Base-by-base conservation (phyloP, 2,113 vertebrate genomes). In the Echinops telfairi region DNA sequence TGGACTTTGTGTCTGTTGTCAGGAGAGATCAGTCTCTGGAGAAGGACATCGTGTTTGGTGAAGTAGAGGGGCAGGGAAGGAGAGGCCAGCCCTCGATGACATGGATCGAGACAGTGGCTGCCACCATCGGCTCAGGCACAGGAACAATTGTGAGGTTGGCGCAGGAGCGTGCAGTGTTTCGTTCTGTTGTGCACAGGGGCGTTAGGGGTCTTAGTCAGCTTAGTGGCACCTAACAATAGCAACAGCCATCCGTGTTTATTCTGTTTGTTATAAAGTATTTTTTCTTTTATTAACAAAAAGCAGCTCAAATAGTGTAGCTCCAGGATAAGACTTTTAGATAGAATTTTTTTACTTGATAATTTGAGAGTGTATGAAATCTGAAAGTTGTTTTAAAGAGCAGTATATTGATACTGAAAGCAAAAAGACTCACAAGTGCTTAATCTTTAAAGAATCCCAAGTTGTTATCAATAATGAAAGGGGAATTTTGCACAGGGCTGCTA, bases 351-450 rank as follows among this genome's bases (percentile, higher is more conserved):
- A 94, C 78, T 86, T 91, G 89, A 78, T 89, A 95, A 93, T 73
- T 14, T 70, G 29, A 92, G 58, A 88, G 4, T 62, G 1, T 83
- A 86, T 71, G 89, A 76, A 43, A 68, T 83, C 22, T 83, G 3
- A 10, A 91, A 89, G 25, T 77, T 95, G 27, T 86, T 93, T 91
- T 60, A 90, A 88, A 87, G 68, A 87, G 85, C 94, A 91, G 94
- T 75, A 81, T 71, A 94, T 89, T 81, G 89, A 78, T 40, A 40
- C 94, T 76, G 23, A 6, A 90, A 91, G 57, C 87, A n/a, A 73
- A 93, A 93, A 71, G 36, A 73, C 43, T 6, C 89, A 25, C 83
- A 68, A 68, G 3, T 93, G 12, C 79, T 92, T 70, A 75, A 47
- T 33, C 58, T 76, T 93, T 88, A 85, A 95, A 82, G 70, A 91